Percentiles rank a stretch among this genome's conserved stretches.
phyloP scores from a whole-genome alignment of 2,888 invertebrate genomes.

The Brachylomia viminalis region DNA sequence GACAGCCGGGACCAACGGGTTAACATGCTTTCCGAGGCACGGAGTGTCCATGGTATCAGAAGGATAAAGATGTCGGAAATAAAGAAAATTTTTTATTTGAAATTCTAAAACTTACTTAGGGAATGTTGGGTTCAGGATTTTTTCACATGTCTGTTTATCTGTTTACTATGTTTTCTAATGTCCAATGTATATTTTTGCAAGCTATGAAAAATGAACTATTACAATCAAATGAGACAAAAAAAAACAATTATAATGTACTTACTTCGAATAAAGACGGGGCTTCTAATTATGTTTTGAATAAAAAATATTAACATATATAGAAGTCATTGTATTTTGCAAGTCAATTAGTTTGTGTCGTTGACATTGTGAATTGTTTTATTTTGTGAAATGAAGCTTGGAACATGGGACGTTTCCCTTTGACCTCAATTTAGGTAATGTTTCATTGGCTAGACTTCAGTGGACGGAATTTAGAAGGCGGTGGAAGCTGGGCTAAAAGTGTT shows the following conservation, averaged over 20 bases:
- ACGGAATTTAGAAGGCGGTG: neutral
- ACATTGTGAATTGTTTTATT: conserved; percentile 24
- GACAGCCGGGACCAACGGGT: too few species aligned
- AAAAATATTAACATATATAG: conserved; percentile 32
- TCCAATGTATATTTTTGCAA: neutral
- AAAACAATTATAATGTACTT: neutral
- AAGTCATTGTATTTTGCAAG: conserved; percentile 47
- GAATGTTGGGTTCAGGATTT: neutral
- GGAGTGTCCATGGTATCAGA: too few species aligned
- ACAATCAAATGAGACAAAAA: neutral
- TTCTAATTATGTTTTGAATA: neutral
- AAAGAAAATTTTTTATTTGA: too few species aligned
- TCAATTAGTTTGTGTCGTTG: conserved; percentile 39
- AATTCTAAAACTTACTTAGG: too few species aligned
- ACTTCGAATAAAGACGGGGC: too few species aligned
- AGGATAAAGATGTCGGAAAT: neutral
- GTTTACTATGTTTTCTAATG: neutral
- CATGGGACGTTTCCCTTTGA: neutral
- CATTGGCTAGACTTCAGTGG: neutral
- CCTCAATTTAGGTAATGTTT: neutral
- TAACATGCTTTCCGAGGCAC: too few species aligned
- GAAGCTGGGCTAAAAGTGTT: neutral
- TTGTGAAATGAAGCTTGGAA: neutral
- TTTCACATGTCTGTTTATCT: neutral
- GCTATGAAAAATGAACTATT: neutral